These are phyloP conservation scores for Drosophila malerkotliana DNA, from an alignment of 1,140 invertebrate genomes.

Conservation along the genomic window DNA sequence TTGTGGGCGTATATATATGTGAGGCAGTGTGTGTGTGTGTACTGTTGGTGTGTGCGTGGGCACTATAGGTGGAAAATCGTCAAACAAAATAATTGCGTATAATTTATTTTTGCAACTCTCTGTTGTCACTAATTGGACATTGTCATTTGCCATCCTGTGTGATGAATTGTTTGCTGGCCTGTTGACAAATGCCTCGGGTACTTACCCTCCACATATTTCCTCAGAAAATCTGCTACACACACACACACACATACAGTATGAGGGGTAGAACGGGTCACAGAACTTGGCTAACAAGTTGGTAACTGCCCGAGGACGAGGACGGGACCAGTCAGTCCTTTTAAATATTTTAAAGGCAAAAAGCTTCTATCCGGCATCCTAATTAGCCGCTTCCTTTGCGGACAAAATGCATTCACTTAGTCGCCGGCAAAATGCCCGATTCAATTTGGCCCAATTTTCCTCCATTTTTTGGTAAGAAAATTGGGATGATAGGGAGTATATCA, in stretches of 20 bases:
- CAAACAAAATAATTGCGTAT: slow-evolving; percentile 51
- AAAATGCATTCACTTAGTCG: slow-evolving; percentile 43
- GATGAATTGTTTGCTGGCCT: slow-evolving; percentile 44
- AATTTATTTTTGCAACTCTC: slow-evolving; percentile 45
- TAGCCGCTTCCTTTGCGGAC: slow-evolving; percentile 11
- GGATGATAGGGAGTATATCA: neutral
- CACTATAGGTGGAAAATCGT: slow-evolving; percentile 1
- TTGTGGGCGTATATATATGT: slow-evolving; percentile 1
- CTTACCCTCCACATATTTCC: neutral
- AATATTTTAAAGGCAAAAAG: slow-evolving; percentile 52
- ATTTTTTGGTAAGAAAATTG: slow-evolving; percentile 9
- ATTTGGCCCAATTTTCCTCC: slow-evolving; percentile 42
- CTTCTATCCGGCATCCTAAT: slow-evolving; percentile 32
- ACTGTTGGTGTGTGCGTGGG: slow-evolving; percentile 32
- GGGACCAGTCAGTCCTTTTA: slow-evolving; percentile 20
- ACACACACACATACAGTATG: neutral
- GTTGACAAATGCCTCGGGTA: slow-evolving; percentile 41
- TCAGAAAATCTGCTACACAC: slow-evolving; percentile 14
- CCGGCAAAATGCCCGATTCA: slow-evolving; percentile 43
- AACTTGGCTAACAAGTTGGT: slow-evolving; percentile 46
- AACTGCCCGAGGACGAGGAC: slow-evolving; percentile 12
- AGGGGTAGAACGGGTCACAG: neutral
- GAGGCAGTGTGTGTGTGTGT: slow-evolving; percentile 48
- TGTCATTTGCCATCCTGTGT: slow-evolving; percentile 8
- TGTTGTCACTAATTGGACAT: slow-evolving; percentile 41